Evolutionary conservation across 2,888 invertebrate genomes (phyloP), one percentile per base, ranked within the genome.

Genomic region (Caenorhabditis wallacei): DNA sequence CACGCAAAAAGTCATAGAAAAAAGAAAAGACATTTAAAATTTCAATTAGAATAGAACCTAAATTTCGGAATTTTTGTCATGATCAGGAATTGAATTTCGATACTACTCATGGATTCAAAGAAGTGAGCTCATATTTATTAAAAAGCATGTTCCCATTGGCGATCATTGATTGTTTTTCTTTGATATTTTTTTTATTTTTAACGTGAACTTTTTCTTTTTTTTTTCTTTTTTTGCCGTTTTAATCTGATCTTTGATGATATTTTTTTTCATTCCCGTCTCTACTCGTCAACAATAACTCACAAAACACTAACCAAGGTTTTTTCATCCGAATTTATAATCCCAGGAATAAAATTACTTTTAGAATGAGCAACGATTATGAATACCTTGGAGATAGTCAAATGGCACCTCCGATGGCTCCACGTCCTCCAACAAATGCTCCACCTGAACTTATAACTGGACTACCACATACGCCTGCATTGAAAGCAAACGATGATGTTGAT

Each of bases 351-450:
- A n/a, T 3, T 46, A 18, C 5, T 54, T 57, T 48, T 43, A 69
- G 24, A 48, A 76, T 69, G 68, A 53, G 48, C 69, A 53, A 76
- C 61, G 76, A 76, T 51, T 76, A 76, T 68, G 76, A 76, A 59
- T 57, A 51, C 18, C 59, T 76, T n/a, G 76, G n/a, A 20, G 54
- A 61, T 35, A 53, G 57, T 13, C 59, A 43, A 30, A 40, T 43
- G 13, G 37, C 57, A n/a, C 71, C 75, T 1, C 68, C 76, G n/a
- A 30, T 66, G 43, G 43, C 69, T 68, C 76, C 76, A 10, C 75
- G 57, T 18, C 59, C 75, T 10, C 75, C 75, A 24, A 18, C 46
- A 0, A 48, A 57, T n/a, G 59, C 75, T 53, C 66, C 37, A 8
- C 13, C 59, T 37, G 68, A 61, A 35, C 43, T 54, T 13, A 30